A percentile compares a stretch with the other conserved stretches of the same genome.
Conservation (phyloP, 2,888 invertebrate genomes). For the Lasius platythorax region DNA sequence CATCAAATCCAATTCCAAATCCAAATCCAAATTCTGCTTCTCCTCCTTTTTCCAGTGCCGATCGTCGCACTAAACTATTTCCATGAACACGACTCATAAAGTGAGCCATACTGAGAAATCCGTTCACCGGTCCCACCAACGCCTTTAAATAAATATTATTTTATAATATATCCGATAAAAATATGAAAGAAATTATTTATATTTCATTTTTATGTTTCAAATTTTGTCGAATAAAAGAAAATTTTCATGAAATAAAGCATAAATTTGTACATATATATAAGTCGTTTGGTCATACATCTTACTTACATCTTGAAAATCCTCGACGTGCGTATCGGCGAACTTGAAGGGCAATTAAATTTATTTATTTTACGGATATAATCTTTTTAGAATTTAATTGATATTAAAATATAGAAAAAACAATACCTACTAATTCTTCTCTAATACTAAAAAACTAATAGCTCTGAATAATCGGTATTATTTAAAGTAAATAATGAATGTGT, state of each 20-base stretch:
- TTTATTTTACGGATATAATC: background rate
- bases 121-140: too few species aligned
- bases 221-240: background rate
- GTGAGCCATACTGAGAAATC: too few species aligned
- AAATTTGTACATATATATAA: background rate
- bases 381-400: background rate
- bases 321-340: background rate
- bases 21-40: too few species aligned
- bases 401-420: background rate
- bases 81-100: background rate
- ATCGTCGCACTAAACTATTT: background rate
- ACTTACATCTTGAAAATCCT: background rate
- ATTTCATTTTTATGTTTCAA: background rate
- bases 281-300: background rate
- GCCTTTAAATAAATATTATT: conserved; percentile 9
- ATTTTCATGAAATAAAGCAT: background rate
- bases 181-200: background rate
- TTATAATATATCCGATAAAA: background rate
- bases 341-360: background rate
- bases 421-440: background rate
- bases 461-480: background rate
- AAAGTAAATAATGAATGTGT: background rate
- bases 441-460: background rate
- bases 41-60: background rate
- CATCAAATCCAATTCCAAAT: too few species aligned